Evolutionary conservation across 2,113 vertebrate species (phyloP).

Genomic region (Serilophus lunatus): DNA sequence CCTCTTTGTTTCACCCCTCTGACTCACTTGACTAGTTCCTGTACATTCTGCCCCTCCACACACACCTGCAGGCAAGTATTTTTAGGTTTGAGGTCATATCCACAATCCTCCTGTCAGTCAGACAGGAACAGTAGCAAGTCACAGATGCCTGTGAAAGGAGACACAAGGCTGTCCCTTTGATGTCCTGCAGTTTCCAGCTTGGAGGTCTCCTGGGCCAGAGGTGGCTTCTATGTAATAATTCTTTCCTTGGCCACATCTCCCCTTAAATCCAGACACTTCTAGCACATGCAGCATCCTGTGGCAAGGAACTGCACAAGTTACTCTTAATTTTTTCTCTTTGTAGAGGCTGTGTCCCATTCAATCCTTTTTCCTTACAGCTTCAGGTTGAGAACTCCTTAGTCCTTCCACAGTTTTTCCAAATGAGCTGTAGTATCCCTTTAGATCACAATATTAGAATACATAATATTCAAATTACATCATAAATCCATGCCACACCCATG

Average conservation of each 20-base stretch:
- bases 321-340: neutral
- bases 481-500: neutral
- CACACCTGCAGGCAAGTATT: neutral
- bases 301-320: neutral
- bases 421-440: neutral
- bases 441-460: neutral
- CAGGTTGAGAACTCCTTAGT: no score
- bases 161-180: neutral
- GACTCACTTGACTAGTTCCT: neutral
- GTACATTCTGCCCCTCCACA: neutral
- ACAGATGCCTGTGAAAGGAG: neutral
- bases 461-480: neutral
- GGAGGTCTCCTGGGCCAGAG: neutral
- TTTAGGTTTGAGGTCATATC: neutral
- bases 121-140: neutral
- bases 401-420: neutral
- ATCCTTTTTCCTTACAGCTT: neutral
- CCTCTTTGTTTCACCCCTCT: neutral
- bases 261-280: neutral
- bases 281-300: neutral
- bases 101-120: neutral
- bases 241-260: neutral
- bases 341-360: neutral
- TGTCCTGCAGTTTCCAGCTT: neutral
- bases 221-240: neutral